phyloP scores from a whole-genome alignment of 2,113 vertebrate genomes.

The Myocastor coypus region DNA sequence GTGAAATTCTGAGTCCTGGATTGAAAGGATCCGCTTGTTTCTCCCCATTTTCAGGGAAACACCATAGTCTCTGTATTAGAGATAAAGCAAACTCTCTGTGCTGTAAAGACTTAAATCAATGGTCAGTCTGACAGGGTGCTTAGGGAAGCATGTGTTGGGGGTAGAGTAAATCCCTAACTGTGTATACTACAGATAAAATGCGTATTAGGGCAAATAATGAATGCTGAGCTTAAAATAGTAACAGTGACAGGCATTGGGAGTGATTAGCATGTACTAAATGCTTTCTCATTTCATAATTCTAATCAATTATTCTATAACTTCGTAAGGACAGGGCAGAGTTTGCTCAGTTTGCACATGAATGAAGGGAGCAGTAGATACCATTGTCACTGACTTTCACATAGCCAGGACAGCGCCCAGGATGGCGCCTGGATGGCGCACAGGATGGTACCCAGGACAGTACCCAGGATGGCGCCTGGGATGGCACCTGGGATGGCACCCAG shows the following conservation, averaged over 20 bases:
- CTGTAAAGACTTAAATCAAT: not conserved
- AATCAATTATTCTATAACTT: not conserved
- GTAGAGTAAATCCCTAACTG: not conserved
- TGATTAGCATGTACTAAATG: not conserved
- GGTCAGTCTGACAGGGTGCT: not conserved
- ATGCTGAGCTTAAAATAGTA: constrained; percentile 1
- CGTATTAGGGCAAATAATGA: not conserved
- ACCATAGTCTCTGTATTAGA: not conserved
- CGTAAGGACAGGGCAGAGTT: not conserved
- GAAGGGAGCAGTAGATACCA: not conserved
- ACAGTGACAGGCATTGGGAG: not conserved
- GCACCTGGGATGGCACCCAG: too few relatives aligned
- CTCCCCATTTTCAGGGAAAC: constrained; percentile 33
- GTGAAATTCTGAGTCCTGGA: constrained; percentile 1
- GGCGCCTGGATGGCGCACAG: too few relatives aligned
- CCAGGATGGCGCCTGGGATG: too few relatives aligned
- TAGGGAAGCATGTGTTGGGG: not conserved
- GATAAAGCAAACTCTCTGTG: constrained; percentile 10
- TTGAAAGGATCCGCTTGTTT: not conserved
- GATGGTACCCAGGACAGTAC: too few relatives aligned
- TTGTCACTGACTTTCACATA: not conserved
- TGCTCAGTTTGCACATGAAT: constrained; percentile 8
- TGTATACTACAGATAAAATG: not conserved
- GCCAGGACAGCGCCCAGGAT: not conserved
- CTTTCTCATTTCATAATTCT: not conserved